A percentile compares a stretch with the other conserved stretches of the same genome.
These are phyloP conservation scores for Brachionus koreanus DNA, from an alignment of 1,140 invertebrate species.

Conservation along the genomic window DNA sequence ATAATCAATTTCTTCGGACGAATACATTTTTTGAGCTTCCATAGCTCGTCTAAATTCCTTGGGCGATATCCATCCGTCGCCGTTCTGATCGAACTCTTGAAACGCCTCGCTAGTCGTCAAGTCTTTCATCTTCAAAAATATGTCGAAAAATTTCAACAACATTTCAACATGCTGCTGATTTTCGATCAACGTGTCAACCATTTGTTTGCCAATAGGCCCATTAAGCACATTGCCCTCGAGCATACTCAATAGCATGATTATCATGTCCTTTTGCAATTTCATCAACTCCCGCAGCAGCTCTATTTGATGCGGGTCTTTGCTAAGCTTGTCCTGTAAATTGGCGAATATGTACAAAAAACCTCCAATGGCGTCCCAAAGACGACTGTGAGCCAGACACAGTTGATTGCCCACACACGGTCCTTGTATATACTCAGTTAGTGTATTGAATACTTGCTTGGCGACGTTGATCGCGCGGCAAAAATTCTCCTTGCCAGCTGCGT, in stretches of 20 bases:
- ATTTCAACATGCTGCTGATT: constrained; percentile 95
- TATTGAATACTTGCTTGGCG: constrained; percentile 96
- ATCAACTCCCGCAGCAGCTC: constrained; percentile 93
- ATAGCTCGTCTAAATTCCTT: constrained; percentile 98
- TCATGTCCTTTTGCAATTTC: constrained; percentile 99
- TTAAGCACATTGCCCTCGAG: constrained; percentile 93
- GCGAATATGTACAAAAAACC: constrained; percentile 99
- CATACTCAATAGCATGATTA: constrained; percentile 99
- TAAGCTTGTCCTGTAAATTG: constrained; percentile 99
- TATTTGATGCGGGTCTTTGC: constrained; percentile 87
- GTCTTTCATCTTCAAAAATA: constrained; percentile 97
- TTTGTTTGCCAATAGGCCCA: constrained; percentile 99
- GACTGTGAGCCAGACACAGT: constrained; percentile 87
- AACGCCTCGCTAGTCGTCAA: constrained; percentile 80
- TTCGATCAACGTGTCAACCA: constrained; percentile 98
- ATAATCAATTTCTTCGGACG: constrained; percentile 95
- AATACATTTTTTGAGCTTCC: constrained; percentile 98
- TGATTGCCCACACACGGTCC: constrained; percentile 98
- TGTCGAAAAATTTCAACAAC: constrained; percentile 98
- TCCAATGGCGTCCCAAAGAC: constrained; percentile 98
- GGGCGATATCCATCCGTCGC: constrained; percentile 92
- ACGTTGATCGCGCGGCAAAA: constrained; percentile 96
- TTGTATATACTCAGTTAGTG: constrained; percentile 98
- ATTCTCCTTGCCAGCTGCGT: constrained; percentile 73
- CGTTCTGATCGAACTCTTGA: constrained; percentile 89